A percentile compares a stretch with the other conserved stretches of the same genome.
Conservation (phyloP, 2,113 vertebrate genomes). For the Barnardius zonarius region DNA sequence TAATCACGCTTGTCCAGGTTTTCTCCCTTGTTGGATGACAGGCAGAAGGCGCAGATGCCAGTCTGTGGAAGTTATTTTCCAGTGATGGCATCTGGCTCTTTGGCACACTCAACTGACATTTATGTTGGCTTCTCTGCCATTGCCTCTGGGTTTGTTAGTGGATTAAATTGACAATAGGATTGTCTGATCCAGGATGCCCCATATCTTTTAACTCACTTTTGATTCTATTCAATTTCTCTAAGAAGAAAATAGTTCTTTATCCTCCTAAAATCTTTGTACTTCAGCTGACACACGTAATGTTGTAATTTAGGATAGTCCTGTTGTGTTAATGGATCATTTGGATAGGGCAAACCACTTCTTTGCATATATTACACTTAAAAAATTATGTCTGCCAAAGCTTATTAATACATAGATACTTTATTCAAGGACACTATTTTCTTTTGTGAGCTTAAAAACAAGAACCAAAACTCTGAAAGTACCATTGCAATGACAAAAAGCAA, state of each 20-base stretch:
- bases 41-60: slow-evolving; percentile 20
- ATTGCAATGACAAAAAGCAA: background rate
- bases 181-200: background rate
- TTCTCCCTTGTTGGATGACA: background rate
- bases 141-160: slow-evolving; percentile 6
- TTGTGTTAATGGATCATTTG: slow-evolving; percentile 26
- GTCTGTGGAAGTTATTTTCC: slow-evolving; percentile 1
- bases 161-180: background rate
- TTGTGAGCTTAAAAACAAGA: background rate
- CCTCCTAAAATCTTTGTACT: background rate
- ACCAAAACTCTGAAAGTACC: background rate
- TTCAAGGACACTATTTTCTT: background rate
- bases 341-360: background rate
- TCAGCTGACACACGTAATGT: background rate
- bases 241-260: background rate
- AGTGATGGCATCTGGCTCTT: slow-evolving; percentile 22
- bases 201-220: background rate
- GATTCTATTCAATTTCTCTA: background rate
- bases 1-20: background rate
- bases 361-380: background rate
- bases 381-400: background rate
- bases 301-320: slow-evolving; percentile 5
- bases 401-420: background rate
- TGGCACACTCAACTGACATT: slow-evolving; percentile 5
- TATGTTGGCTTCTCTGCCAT: background rate